Base-by-base conservation (phyloP, 2,888 invertebrate genomes). In the Bellardia pandia region DNA sequence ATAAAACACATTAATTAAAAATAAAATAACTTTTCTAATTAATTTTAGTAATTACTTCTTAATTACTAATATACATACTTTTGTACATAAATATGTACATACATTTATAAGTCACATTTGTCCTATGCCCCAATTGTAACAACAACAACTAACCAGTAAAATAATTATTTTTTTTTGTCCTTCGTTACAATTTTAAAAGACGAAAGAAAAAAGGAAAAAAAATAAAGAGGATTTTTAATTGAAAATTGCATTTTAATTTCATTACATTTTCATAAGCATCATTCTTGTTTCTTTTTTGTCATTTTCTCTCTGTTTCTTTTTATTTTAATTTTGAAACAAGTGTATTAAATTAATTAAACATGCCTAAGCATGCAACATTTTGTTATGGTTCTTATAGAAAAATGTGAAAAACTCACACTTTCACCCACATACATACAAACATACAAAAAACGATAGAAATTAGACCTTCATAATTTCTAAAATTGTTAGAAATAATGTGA, bases 401-500 rank as follows among this genome's bases (percentile, higher is more conserved):
- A 69, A 48, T 40, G 23, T 60, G 23, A 23, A 23, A 23, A 23
- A 23, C 23, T 23, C 23, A 23, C 23, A 23, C 23, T 23, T 23
- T 23, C 23, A 1, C 23, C 1, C 23, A 23, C 23, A 23, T 23
- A 23, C 23, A 23, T 23, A 7, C n/a, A 45, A 16, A 60, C 42
- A 45, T 51, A 14, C 16, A n/a, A 14, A 40, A 42, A 68, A 23
- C 16, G 3, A 42, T 30, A 48, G n/a, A 79, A 60, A 79, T 48
- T 40, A 76, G 90, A 92, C 92, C 93, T 92, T 93, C 93, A 93
- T 93, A 93, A 93, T 91, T 93, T 92, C 89, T 88, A 87, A 89
- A 82, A 71, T 75, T 9, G 30, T 11, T 7, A 23, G 3, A 45
- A 45, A 62, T 30, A 62, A 33, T 62, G 33, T 51, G 0, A 13